phyloP scores from a whole-genome alignment of 2,888 invertebrate genomes.

The Dendrolimus pini region DNA sequence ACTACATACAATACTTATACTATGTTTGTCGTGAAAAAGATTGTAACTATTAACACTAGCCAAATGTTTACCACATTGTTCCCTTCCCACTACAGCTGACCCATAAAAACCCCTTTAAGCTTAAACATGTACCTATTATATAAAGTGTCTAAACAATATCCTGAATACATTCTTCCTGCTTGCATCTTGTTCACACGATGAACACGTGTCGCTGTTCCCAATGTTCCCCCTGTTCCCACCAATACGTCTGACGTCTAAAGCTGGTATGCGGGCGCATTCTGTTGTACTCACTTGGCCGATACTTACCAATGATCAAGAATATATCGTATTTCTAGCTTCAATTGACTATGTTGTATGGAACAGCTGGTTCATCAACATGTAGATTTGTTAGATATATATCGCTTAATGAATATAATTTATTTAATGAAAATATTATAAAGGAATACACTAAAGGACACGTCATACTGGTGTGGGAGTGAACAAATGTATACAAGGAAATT shows the following conservation, averaged over 20 bases:
- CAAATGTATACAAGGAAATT: too few relatives aligned
- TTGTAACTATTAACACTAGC: too few relatives aligned
- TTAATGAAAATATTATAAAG: too few relatives aligned
- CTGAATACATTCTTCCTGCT: conserved; percentile 24
- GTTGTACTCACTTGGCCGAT: conserved; percentile 12
- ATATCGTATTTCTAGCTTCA: conserved; percentile 5
- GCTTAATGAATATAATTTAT: too few relatives aligned
- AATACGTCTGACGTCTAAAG: conserved; percentile 16
- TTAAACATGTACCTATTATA: conserved; percentile 10
- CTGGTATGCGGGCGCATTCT: conserved; percentile 60
- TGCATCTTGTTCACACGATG: conserved; percentile 53
- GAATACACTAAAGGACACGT: too few relatives aligned
- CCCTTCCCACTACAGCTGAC: background rate
- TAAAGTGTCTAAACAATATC: conserved; percentile 21
- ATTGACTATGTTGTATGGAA: background rate
- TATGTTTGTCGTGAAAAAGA: too few relatives aligned
- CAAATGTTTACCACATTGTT: too few relatives aligned
- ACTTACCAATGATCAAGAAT: background rate
- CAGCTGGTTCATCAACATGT: too few relatives aligned
- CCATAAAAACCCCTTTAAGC: background rate
- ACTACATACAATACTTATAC: too few relatives aligned
- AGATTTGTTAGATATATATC: too few relatives aligned
- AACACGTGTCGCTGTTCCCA: conserved; percentile 60
- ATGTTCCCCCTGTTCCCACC: conserved; percentile 10
- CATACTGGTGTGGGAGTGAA: too few relatives aligned